Evolutionary conservation across 2,113 vertebrate genomes (phyloP).

Genomic region (Periophthalmodon schlosseri): DNA sequence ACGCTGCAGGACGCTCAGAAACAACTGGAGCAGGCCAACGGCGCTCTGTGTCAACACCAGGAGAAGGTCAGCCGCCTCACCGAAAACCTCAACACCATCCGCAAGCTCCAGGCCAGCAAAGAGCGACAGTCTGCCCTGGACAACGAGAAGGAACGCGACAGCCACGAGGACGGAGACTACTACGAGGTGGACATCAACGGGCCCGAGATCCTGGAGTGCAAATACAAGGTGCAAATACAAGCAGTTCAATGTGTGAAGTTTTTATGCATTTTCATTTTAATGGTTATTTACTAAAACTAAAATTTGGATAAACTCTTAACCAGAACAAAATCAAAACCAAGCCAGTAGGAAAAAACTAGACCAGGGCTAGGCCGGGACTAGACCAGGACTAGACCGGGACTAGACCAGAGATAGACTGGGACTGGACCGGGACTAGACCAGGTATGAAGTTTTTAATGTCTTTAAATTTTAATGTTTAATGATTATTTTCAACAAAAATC

Average conservation of each 20-base stretch:
- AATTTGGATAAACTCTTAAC: neutral
- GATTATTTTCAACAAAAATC: too few relatives aligned
- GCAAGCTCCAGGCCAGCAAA: conserved; percentile 92
- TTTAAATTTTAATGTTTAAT: too few relatives aligned
- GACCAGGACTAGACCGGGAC: too few relatives aligned
- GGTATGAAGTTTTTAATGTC: too few relatives aligned
- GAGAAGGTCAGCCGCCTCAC: conserved; percentile 93
- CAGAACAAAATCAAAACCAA: neutral
- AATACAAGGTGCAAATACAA: conserved; percentile 82
- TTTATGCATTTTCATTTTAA: neutral
- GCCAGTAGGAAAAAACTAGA: too few relatives aligned
- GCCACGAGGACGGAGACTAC: conserved; percentile 94
- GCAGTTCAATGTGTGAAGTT: too few relatives aligned
- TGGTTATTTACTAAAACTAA: too few relatives aligned
- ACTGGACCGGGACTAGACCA: too few relatives aligned
- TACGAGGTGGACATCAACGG: conserved; percentile 98
- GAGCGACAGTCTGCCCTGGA: conserved; percentile 95
- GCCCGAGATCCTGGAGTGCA: conserved; percentile 96
- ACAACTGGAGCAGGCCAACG: conserved; percentile 90
- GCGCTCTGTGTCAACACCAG: conserved; percentile 88
- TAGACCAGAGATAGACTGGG: too few relatives aligned
- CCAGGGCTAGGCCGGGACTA: neutral
- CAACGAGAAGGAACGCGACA: conserved; percentile 93
- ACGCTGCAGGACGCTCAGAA: conserved; percentile 96
- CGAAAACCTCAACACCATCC: conserved; percentile 87